Evolutionary conservation across 1,140 invertebrate genomes (phyloP).

Genomic region (Eciton burchellii): DNA sequence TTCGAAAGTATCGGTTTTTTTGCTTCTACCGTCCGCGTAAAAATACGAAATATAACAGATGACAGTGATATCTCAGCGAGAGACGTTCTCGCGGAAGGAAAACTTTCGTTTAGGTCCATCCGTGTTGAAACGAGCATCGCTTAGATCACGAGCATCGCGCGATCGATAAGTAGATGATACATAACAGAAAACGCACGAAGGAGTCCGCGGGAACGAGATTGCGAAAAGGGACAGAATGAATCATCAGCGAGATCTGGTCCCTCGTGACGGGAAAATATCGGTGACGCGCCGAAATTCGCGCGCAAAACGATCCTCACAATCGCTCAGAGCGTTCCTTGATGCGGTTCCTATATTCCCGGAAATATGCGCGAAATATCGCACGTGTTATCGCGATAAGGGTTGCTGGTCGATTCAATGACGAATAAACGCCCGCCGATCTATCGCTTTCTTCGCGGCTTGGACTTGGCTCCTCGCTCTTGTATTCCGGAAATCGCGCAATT

Average conservation of each 20-base stretch:
- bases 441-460: neutral
- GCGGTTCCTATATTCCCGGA: no score
- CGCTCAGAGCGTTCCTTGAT: no score
- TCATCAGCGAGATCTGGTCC: neutral
- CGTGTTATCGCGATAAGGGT: neutral
- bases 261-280: neutral
- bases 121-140: no score
- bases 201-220: neutral
- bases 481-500: conserved; percentile 39
- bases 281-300: neutral
- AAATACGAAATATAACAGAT: neutral
- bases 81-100: no score
- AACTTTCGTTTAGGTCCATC: no score
- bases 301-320: neutral
- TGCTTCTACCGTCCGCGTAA: no score
- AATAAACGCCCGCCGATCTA: neutral
- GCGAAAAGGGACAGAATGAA: neutral
- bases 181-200: no score
- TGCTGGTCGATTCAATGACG: neutral
- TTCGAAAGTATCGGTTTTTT: no score
- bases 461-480: conserved; percentile 1
- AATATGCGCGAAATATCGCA: neutral
- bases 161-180: no score
- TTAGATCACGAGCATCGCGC: no score
- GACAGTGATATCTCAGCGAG: no score